phyloP scores from a whole-genome alignment of 2,888 invertebrate species.

The Odontocolon sp. region DNA sequence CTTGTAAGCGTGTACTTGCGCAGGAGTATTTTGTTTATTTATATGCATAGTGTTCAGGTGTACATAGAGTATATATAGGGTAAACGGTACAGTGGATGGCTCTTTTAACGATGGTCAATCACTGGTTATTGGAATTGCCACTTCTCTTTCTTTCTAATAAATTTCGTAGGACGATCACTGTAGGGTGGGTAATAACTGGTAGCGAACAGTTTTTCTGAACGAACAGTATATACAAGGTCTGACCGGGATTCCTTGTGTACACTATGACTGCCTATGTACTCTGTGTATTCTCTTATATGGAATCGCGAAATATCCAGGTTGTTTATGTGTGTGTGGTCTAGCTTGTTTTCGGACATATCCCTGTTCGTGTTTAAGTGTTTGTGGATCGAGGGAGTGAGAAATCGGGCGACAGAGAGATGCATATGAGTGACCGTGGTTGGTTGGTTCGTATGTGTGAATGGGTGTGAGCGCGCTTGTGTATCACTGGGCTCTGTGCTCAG shows the following conservation, averaged over 20 bases:
- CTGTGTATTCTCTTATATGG: conserved; percentile 5
- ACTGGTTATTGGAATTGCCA: no score
- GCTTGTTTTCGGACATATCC: conserved; percentile 23
- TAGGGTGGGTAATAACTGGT: no score
- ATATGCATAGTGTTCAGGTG: conserved; percentile 37
- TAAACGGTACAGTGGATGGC: conserved; percentile 16
- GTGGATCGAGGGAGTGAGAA: conserved; percentile 37
- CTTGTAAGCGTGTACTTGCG: conserved; percentile 16
- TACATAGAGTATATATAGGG: not conserved
- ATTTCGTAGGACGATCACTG: no score
- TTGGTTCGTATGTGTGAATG: conserved; percentile 10
- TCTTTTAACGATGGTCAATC: no score
- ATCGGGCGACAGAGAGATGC: conserved; percentile 23
- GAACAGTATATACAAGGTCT: conserved; percentile 63
- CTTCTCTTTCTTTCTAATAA: no score
- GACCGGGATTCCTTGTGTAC: conserved; percentile 62
- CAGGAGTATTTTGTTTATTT: conserved; percentile 19
- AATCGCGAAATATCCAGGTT: not conserved
- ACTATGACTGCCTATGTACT: conserved; percentile 2
- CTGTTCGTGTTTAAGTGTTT: conserved; percentile 12
- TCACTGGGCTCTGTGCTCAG: conserved; percentile 53
- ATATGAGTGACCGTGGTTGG: conserved; percentile 26
- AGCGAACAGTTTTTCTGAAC: no score
- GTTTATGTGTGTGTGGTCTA: conserved; percentile 20
- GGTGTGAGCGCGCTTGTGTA: conserved; percentile 43